Conservation (phyloP, 2,888 invertebrate species). For the Shargacucullia verbasci region DNA sequence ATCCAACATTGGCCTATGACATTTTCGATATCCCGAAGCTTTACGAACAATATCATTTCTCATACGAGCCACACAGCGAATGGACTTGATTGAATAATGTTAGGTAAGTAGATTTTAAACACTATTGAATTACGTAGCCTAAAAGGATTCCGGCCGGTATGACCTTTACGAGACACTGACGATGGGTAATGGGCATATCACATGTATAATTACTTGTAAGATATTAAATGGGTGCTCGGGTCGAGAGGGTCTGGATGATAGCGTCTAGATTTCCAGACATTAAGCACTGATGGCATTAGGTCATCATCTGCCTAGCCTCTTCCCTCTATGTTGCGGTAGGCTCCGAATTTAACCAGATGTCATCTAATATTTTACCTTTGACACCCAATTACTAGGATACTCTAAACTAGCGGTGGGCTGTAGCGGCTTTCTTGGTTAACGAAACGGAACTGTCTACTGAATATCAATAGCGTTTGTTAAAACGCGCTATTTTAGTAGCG, state of each 20-base stretch:
- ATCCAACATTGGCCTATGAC: conserved; percentile 22
- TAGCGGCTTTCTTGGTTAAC: no score
- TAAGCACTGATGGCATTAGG: not conserved
- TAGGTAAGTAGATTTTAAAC: conserved; percentile 74
- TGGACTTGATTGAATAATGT: conserved; percentile 75
- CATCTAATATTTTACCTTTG: no score
- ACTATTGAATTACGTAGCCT: conserved; percentile 75
- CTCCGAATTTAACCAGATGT: no score
- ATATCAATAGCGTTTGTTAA: no score
- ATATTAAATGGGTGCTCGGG: conserved; percentile 15
- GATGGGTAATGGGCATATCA: conserved; percentile 17
- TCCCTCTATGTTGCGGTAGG: no score
- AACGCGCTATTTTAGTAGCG: no score
- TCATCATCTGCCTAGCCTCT: no score
- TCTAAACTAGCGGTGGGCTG: no score
- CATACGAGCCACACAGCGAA: conserved; percentile 51
- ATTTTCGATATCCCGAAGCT: conserved; percentile 39
- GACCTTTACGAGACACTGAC: conserved; percentile 41
- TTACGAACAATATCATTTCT: conserved; percentile 42
- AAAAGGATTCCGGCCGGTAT: conserved; percentile 66
- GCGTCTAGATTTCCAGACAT: conserved; percentile 1
- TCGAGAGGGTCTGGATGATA: conserved; percentile 19
- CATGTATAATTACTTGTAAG: conserved; percentile 47
- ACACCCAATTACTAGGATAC: no score
- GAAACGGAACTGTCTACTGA: no score